phyloP scores from a whole-genome alignment of 1,140 invertebrate species.

The Tetramorium simillimum region DNA sequence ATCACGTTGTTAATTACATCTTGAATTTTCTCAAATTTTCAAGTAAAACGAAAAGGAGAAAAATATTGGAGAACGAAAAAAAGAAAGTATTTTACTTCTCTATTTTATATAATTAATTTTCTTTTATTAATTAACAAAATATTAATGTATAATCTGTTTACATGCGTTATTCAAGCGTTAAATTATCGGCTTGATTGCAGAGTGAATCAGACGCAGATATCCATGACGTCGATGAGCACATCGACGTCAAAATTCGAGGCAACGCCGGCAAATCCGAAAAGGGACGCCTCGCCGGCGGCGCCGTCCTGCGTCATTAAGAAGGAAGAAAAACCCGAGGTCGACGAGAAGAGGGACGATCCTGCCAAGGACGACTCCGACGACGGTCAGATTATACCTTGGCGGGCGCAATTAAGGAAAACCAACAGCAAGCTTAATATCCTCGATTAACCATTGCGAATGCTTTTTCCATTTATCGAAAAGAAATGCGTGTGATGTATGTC shows the following conservation, averaged over 20 bases:
- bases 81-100: background rate
- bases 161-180: background rate
- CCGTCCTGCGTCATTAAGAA: conserved; percentile 52
- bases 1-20: background rate
- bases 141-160: background rate
- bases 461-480: conserved; percentile 27
- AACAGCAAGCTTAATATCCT: conserved; percentile 93
- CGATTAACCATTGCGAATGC: conserved; percentile 84
- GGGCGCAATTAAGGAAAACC: conserved; percentile 94
- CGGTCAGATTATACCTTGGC: conserved; percentile 92
- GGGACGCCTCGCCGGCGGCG: conserved; percentile 45
- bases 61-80: background rate
- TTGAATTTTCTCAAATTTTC: background rate
- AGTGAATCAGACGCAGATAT: conserved; percentile 45
- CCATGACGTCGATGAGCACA: background rate
- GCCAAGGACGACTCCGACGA: conserved; percentile 86
- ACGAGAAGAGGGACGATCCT: conserved; percentile 79
- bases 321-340: conserved; percentile 69
- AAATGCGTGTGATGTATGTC: background rate
- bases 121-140: background rate
- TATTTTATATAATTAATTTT: background rate
- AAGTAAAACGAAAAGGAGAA: background rate
- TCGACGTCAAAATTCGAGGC: conserved; percentile 78
- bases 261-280: conserved; percentile 56
- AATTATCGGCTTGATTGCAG: conserved; percentile 17